Evolutionary conservation across 2,888 invertebrate species (phyloP).

Genomic region (Hipparchia semele): DNA sequence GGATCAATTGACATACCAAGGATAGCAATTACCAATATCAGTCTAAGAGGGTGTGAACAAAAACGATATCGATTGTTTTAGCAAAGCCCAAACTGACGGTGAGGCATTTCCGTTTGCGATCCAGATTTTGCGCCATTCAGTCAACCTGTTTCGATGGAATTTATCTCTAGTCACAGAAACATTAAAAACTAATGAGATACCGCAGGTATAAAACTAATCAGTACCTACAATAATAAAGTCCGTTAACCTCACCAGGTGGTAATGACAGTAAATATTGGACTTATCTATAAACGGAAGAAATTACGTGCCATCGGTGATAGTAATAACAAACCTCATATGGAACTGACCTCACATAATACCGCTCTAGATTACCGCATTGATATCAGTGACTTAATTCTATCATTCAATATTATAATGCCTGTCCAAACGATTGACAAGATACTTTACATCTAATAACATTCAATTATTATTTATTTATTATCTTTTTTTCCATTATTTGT

Average conservation of each 20-base stretch:
- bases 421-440: slow-evolving; percentile 54
- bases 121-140: background rate
- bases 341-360: slow-evolving; percentile 77
- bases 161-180: background rate
- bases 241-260: slow-evolving; percentile 73
- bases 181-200: background rate
- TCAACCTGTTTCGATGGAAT: slow-evolving; percentile 2
- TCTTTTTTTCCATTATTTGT: background rate
- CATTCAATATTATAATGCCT: slow-evolving; percentile 51
- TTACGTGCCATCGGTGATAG: slow-evolving; percentile 58
- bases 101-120: slow-evolving; percentile 17
- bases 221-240: slow-evolving; percentile 49
- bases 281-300: slow-evolving; percentile 76
- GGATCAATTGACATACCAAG: background rate
- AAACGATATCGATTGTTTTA: slow-evolving; percentile 21
- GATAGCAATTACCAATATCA: slow-evolving; percentile 11
- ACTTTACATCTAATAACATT: slow-evolving; percentile 16
- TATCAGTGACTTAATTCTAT: slow-evolving; percentile 53
- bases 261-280: slow-evolving; percentile 67
- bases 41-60: slow-evolving; percentile 21
- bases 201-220: background rate
- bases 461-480: slow-evolving; percentile 6
- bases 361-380: slow-evolving; percentile 65
- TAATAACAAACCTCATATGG: slow-evolving; percentile 61
- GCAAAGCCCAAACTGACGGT: slow-evolving; percentile 6